Evolutionary conservation across 2,113 vertebrate genomes (phyloP).

Genomic region (Paradoxurus hermaphroditus): DNA sequence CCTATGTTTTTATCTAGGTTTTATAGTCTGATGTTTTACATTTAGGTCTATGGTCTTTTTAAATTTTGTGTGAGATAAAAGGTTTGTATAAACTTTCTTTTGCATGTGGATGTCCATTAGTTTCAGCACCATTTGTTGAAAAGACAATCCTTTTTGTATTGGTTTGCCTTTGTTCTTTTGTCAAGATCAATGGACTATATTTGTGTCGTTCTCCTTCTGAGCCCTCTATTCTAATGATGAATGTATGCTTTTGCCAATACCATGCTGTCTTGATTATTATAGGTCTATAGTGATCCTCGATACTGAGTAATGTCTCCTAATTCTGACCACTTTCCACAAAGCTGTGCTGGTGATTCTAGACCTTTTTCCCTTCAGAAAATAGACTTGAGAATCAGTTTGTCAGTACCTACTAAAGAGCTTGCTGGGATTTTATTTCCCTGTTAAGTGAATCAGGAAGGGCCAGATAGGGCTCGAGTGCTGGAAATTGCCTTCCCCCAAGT

Average conservation of each 20-base stretch:
- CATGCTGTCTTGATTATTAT: background rate
- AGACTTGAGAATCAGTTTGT: background rate
- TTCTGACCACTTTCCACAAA: background rate
- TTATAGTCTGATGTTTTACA: background rate
- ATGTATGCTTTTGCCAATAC: background rate
- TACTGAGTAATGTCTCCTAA: background rate
- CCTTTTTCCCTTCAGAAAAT: background rate
- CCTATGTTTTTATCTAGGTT: background rate
- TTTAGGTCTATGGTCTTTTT: background rate
- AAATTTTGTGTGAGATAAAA: background rate
- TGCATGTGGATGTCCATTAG: background rate
- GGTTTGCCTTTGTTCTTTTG: background rate
- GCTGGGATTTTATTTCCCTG: background rate
- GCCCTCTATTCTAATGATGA: background rate
- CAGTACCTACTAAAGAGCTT: background rate
- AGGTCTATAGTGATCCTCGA: background rate
- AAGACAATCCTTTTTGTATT: background rate
- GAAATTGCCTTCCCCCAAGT: background rate
- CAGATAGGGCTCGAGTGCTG: background rate
- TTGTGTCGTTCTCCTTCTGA: background rate
- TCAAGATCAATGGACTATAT: background rate
- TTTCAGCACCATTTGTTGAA: background rate
- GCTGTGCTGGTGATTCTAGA: background rate
- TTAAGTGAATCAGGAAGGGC: background rate
- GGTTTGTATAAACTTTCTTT: background rate